Base-by-base conservation (phyloP, 2,113 vertebrate genomes). In the Equus quagga region DNA sequence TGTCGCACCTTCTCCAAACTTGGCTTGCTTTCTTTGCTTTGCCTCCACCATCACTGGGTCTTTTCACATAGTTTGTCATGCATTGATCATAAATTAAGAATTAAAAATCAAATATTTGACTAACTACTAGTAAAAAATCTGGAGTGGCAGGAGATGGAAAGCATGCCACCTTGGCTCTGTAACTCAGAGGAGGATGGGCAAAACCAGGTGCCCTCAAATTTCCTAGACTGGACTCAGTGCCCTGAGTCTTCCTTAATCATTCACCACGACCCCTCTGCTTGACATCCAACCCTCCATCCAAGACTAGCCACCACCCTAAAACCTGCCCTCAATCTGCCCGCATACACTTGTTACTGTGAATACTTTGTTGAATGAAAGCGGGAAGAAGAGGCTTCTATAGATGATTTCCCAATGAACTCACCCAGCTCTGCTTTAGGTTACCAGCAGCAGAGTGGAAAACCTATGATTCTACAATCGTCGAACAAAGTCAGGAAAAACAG, bases 151-250 rank as follows among this genome's bases (percentile, higher is more conserved):
- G 62, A 24, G 49, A 33, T 13, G 1, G 8, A 21, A 9, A 3
- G 6, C 56, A 5, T 2, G 19, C 7, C 14, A 3, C 18, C 8
- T 33, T 19, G 17, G 19, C 26, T 49, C 72, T 15, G 14, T 2
- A 13, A 21, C 14, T 76, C 64, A 64, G 60, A 31, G 5, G 8
- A 64, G 5, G 17, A 3, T 0, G 2, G 19, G 15, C 6, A 0
- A 1, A 54, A 12, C 24, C 5, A 0, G 18, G 19, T 1, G 6
- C 11, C 41, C 11, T 3, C 28, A 2, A 5, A 14, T 15, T 15
- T 23, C 36, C 0, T 56, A 72, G 64, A 15, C 12, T 0, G 26
- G 58, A 26, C 60, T 3, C 0, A 13, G 7, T 11, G 24, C 24
- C 13, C 19, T 8, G 46, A 21, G 51, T 46, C 14, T 14, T 26